A percentile compares a stretch with the other conserved stretches of the same genome.
phyloP scores from a whole-genome alignment of 2,888 invertebrate genomes.

The Argyra leucocephala region DNA sequence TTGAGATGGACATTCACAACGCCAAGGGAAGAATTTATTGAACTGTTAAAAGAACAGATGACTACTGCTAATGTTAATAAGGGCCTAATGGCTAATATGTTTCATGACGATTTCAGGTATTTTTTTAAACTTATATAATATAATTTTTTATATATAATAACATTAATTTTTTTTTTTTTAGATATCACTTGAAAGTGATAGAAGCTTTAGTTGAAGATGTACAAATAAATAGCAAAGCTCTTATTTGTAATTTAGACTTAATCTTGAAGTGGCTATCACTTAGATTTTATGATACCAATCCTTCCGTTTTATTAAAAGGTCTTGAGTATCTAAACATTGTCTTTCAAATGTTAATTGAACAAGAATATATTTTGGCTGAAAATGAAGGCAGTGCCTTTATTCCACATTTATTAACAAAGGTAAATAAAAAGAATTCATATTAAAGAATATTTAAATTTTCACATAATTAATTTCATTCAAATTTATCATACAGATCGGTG shows the following conservation, averaged over 20 bases:
- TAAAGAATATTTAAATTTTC: not conserved
- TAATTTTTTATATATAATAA: not conserved
- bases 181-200: slow-evolving; percentile 90
- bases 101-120: slow-evolving; percentile 82
- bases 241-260: slow-evolving; percentile 85
- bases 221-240: slow-evolving; percentile 63
- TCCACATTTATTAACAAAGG: slow-evolving; percentile 89
- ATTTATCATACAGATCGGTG: slow-evolving; percentile 60
- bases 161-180: slow-evolving; percentile 39
- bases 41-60: slow-evolving; percentile 86
- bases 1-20: slow-evolving; percentile 93
- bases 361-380: slow-evolving; percentile 78
- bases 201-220: slow-evolving; percentile 80
- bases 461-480: not conserved
- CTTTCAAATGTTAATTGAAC: slow-evolving; percentile 69
- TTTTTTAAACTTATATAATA: not conserved
- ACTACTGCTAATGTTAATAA: slow-evolving; percentile 76
- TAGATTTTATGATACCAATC: slow-evolving; percentile 97
- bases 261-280: slow-evolving; percentile 94
- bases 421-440: slow-evolving; percentile 30
- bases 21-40: slow-evolving; percentile 88
- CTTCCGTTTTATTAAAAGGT: slow-evolving; percentile 90
- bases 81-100: slow-evolving; percentile 80
- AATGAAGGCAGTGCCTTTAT: slow-evolving; percentile 87
- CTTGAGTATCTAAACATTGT: slow-evolving; percentile 80